These are phyloP conservation scores for Miichthys miiuy DNA, from an alignment of 2,797 vertebrate species.

Conservation along the genomic window DNA sequence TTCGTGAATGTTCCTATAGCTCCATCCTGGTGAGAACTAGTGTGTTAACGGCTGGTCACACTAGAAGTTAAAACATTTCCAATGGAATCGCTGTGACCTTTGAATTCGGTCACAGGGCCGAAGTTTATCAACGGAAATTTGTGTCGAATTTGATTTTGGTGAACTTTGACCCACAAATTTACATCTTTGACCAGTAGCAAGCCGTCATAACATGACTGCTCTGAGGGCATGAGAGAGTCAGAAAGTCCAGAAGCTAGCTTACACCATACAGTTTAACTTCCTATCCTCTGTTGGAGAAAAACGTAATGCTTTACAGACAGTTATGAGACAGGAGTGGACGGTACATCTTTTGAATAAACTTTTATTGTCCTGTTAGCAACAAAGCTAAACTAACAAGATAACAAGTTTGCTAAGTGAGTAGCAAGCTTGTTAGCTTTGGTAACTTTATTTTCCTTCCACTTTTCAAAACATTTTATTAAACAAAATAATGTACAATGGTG, in stretches of 20 bases:
- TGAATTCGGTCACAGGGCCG: background rate
- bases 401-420: too few species aligned
- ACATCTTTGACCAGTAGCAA: rapidly evolving
- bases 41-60: background rate
- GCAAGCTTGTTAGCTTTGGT: too few species aligned
- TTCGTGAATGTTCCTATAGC: slow-evolving; percentile 6
- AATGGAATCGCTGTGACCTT: background rate
- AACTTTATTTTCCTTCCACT: too few species aligned
- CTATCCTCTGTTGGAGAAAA: background rate
- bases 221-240: background rate
- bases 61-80: background rate
- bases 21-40: slow-evolving; percentile 22
- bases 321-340: background rate
- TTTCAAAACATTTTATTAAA: too few species aligned
- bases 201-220: background rate
- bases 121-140: background rate
- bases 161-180: background rate
- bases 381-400: background rate
- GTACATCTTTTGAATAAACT: background rate
- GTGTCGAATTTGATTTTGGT: background rate
- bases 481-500: too few species aligned
- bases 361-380: too few species aligned
- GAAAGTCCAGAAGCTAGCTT: background rate
- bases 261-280: background rate
- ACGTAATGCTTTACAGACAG: background rate